Evolutionary conservation across 2,797 vertebrate species (phyloP).

Genomic region (Labroides dimidiatus): DNA sequence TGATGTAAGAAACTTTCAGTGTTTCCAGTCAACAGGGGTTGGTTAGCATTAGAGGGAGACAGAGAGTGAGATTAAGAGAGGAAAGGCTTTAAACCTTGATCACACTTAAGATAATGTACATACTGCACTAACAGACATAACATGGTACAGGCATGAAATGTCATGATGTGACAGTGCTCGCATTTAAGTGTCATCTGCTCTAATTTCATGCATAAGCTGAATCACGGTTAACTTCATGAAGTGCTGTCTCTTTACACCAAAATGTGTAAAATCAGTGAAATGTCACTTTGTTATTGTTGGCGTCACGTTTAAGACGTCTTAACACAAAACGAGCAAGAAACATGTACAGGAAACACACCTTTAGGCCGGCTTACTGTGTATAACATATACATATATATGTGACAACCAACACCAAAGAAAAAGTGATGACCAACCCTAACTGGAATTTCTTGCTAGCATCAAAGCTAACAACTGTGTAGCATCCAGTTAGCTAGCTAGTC

Average conservation of each 20-base stretch:
- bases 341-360: too few relatives aligned
- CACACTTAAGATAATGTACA: background rate
- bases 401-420: too few relatives aligned
- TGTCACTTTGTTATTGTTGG: background rate
- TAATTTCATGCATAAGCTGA: background rate
- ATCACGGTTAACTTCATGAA: background rate
- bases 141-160: background rate
- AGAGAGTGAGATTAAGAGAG: constrained; percentile 65
- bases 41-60: constrained; percentile 80
- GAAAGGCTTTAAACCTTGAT: constrained; percentile 6
- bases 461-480: too few relatives aligned
- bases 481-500: too few relatives aligned
- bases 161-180: background rate
- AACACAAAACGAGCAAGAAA: too few relatives aligned
- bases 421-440: too few relatives aligned
- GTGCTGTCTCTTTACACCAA: background rate
- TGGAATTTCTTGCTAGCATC: too few relatives aligned
- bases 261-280: background rate
- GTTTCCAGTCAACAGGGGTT: constrained; percentile 15
- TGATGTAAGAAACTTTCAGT: constrained; percentile 2
- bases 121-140: background rate
- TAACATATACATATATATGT: too few relatives aligned
- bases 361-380: too few relatives aligned
- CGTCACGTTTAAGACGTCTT: background rate
- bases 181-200: background rate